phyloP scores from a whole-genome alignment of 2,797 vertebrate species.

The Enteromius treurensis region DNA sequence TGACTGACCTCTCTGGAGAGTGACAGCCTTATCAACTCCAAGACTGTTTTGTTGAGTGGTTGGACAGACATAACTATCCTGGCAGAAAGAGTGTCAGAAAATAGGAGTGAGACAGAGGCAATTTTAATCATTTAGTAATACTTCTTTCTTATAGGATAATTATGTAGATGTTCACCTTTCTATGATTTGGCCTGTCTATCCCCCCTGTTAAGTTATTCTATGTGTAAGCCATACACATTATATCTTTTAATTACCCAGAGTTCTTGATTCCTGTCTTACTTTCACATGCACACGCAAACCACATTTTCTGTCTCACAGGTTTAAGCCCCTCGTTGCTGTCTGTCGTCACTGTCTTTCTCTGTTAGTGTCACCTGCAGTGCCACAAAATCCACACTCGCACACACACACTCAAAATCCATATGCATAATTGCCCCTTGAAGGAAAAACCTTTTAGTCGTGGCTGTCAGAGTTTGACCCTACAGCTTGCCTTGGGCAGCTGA shows the following conservation, averaged over 20 bases:
- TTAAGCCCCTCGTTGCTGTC: constrained; percentile 14
- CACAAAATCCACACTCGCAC: constrained; percentile 16
- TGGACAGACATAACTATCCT: constrained; percentile 16
- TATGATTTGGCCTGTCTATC: not conserved
- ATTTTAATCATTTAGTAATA: constrained; percentile 8
- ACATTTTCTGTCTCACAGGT: constrained; percentile 15
- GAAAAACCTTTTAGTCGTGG: constrained; percentile 60
- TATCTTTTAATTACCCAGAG: constrained; percentile 4
- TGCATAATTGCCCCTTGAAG: constrained; percentile 55
- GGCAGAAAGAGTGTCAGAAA: constrained; percentile 7
- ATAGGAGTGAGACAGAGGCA: not conserved
- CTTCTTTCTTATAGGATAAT: constrained; percentile 1
- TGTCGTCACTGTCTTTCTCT: constrained; percentile 47
- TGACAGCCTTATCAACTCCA: constrained; percentile 16
- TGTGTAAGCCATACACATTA: not conserved
- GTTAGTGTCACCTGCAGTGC: constrained; percentile 52
- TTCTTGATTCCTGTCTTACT: not conserved
- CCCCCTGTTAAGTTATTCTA: not conserved
- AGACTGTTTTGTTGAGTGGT: constrained; percentile 19
- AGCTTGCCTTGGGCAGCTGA: constrained; percentile 58
- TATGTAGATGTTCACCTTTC: not conserved
- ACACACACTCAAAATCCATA: constrained; percentile 33
- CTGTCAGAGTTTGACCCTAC: constrained; percentile 58
- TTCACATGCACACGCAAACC: not conserved
- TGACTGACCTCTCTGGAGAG: constrained; percentile 28